phyloP scores from a whole-genome alignment of 2,113 vertebrate species.

The Ceratotherium simum region DNA sequence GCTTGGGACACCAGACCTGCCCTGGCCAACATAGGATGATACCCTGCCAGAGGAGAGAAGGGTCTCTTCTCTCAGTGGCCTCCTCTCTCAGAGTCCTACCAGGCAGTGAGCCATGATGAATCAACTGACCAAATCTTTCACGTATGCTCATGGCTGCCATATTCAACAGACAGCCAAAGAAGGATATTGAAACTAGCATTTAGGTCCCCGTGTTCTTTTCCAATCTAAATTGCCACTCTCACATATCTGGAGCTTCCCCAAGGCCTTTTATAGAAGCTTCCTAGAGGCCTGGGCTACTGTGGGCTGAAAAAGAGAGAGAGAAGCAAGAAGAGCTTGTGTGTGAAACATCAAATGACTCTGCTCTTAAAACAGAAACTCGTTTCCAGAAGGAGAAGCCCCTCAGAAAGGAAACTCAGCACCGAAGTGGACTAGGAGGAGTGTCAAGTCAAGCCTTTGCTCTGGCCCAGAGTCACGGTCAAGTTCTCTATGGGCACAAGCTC shows the following conservation, averaged over 20 bases:
- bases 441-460: not conserved
- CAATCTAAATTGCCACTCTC: slow-evolving; percentile 20
- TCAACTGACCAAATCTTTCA: not conserved
- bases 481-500: not conserved
- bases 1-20: not conserved
- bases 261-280: slow-evolving; percentile 37
- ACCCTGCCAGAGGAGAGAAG: not conserved
- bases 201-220: slow-evolving; percentile 3
- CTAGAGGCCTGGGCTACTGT: not conserved
- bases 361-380: slow-evolving; percentile 39
- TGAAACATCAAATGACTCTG: slow-evolving; percentile 11
- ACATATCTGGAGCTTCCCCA: slow-evolving; percentile 27
- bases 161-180: slow-evolving; percentile 34
- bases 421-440: not conserved
- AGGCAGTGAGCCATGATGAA: not conserved
- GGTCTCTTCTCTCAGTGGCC: not conserved
- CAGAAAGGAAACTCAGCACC: slow-evolving; percentile 7
- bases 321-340: not conserved
- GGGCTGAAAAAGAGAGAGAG: slow-evolving; percentile 36
- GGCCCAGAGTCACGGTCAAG: not conserved
- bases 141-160: not conserved
- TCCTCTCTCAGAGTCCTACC: not conserved
- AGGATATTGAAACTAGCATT: slow-evolving; percentile 40
- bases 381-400: not conserved
- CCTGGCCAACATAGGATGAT: not conserved